These are phyloP conservation scores for Pseudopleuronectes americanus DNA, from an alignment of 2,797 vertebrate species.

Conservation along the genomic window DNA sequence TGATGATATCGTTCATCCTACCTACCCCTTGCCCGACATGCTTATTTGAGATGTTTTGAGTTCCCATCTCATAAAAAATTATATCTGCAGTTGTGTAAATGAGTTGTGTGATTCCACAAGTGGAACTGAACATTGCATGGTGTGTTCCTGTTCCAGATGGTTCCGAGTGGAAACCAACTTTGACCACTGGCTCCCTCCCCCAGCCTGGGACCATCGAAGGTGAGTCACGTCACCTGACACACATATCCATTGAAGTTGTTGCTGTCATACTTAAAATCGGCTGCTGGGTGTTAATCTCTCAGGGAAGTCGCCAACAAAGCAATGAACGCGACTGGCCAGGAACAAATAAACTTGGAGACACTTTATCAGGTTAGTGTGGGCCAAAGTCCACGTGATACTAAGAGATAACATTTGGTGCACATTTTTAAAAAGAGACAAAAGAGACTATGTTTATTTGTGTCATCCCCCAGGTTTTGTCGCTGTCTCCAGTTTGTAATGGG, in stretches of 20 bases:
- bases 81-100: too few relatives aligned
- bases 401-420: neutral
- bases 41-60: too few relatives aligned
- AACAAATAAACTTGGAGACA: constrained; percentile 83
- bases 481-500: constrained; percentile 79
- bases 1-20: too few relatives aligned
- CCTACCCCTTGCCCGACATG: too few relatives aligned
- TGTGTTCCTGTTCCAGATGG: constrained; percentile 84
- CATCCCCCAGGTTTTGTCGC: constrained; percentile 77
- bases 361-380: constrained; percentile 86
- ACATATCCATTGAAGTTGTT: neutral
- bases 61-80: too few relatives aligned
- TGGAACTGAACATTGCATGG: neutral
- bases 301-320: constrained; percentile 90
- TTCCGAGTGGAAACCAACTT: constrained; percentile 94
- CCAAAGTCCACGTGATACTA: neutral
- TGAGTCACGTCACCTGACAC: constrained; percentile 48
- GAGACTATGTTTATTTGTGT: constrained; percentile 4
- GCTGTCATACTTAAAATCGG: neutral
- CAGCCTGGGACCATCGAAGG: constrained; percentile 86
- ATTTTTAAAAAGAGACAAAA: neutral
- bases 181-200: constrained; percentile 92
- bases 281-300: constrained; percentile 29
- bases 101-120: neutral
- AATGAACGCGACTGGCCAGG: constrained; percentile 89